Evolutionary conservation across 2,113 vertebrate species (phyloP), one percentile per base, ranked within the genome.

Genomic region (Trematocara marginatum): DNA sequence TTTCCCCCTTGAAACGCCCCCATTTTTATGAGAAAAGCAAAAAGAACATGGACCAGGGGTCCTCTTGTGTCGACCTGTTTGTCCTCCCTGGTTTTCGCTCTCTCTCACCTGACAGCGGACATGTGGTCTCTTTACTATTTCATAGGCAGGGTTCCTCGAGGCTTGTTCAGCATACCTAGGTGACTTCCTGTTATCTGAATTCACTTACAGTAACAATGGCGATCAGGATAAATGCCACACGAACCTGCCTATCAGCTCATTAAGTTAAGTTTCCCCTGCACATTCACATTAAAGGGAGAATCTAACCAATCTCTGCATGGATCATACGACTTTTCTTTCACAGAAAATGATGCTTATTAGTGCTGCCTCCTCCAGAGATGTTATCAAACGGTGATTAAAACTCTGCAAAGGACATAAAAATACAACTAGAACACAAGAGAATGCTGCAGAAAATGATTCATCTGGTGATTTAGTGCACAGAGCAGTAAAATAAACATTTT

Each of bases 151-250:
- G 31, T 7, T 64, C 59, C 9, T 64, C 3, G 2, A 64, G 31
- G 31, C 0, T 64, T 64, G 31, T n/a, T 64, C 31, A 1, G 35
- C 4, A 35, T 11, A 42, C 10, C 10, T 11, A 0, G 59, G 2
- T 64, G n/a, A n/a, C 59, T n/a, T 35, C n/a, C 31, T 64, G 16
- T 0, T 38, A n/a, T 64, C 4, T 64, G 34, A 64, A 64, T 64
- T 0, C 59, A n/a, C 34, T 64, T 0, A n/a, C 31, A 35, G 9
- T n/a, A 61, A 0, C 8, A 35, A 35, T 35, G 9, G 57, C 9
- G 2, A 38, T 69, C 35, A 4, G 64, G 3, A 42, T 23, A 42
- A 69, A 42, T 0, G 3, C 12, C 64, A 69, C 35, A 9, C 3
- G 2, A 15, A 57, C 0, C 54, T 57, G 26, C 7, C 7, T 69